Conservation (phyloP, 2,888 invertebrate genomes). For the Bugula neritina region DNA sequence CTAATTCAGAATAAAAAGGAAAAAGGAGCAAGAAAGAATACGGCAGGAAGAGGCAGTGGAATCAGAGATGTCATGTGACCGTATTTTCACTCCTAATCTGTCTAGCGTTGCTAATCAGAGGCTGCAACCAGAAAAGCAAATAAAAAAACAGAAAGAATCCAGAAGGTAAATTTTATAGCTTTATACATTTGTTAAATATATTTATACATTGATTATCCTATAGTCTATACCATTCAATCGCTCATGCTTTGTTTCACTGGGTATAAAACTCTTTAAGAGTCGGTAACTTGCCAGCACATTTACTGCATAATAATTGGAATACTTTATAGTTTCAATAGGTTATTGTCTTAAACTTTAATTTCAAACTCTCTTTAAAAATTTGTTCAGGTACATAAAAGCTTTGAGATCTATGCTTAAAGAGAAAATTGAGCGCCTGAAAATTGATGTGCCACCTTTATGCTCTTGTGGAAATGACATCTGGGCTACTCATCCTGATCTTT, state of each 20-base stretch:
- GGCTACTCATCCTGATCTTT: slow-evolving; percentile 50
- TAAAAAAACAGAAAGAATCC: slow-evolving; percentile 2
- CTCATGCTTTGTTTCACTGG: too few species aligned
- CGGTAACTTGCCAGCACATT: too few species aligned
- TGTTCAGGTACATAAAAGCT: slow-evolving; percentile 47
- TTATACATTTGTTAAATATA: too few species aligned
- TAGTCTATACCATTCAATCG: too few species aligned
- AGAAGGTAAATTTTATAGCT: too few species aligned
- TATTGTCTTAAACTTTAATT: too few species aligned
- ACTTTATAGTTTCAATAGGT: too few species aligned
- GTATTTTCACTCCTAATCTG: too few species aligned
- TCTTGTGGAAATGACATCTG: slow-evolving; percentile 46
- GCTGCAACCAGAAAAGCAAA: neutral
- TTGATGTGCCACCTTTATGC: slow-evolving; percentile 46
- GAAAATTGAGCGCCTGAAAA: slow-evolving; percentile 38
- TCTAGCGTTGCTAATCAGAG: neutral
- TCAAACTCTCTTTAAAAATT: too few species aligned
- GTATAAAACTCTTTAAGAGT: too few species aligned
- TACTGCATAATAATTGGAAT: too few species aligned
- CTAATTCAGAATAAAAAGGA: slow-evolving; percentile 30
- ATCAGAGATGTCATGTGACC: neutral
- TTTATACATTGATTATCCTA: too few species aligned
- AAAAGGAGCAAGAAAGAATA: slow-evolving; percentile 31
- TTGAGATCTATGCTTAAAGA: slow-evolving; percentile 41
- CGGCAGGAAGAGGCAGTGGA: slow-evolving; percentile 27